Evolutionary conservation across 2,797 vertebrate species (phyloP).

Genomic region (Cercopithecus diana): DNA sequence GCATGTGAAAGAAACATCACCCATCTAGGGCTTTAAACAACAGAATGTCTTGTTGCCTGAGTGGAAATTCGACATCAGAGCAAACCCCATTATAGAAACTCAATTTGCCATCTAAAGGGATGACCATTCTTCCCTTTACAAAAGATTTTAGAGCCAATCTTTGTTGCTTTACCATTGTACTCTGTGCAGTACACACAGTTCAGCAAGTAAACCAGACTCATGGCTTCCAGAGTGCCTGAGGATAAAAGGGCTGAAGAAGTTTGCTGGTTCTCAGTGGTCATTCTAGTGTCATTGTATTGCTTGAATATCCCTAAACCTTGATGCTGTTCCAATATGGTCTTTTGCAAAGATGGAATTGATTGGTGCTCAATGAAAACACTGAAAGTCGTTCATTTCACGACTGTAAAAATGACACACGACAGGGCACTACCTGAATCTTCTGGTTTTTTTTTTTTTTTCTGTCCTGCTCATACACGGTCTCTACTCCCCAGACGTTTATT

Average conservation of each 20-base stretch:
- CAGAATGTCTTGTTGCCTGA: background rate
- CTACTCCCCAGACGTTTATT: background rate
- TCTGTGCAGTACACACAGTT: background rate
- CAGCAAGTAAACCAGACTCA: background rate
- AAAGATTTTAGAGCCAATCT: background rate
- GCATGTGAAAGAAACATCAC: background rate
- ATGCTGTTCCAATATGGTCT: background rate
- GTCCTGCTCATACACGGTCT: background rate
- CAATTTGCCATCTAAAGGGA: background rate
- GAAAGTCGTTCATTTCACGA: background rate
- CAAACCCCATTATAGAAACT: background rate
- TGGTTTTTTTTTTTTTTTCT: background rate
- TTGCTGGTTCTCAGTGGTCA: background rate
- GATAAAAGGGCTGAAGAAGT: background rate
- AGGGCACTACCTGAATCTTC: background rate
- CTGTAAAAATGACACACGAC: background rate
- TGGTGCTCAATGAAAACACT: constrained; percentile 9
- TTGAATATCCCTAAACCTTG: background rate
- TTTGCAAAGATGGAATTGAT: background rate
- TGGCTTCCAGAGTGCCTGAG: background rate
- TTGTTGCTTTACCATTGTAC: background rate
- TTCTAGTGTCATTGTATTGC: background rate
- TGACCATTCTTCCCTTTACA: background rate
- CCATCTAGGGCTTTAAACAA: background rate
- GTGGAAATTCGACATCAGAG: background rate